These are phyloP conservation scores for Hippocampus kuda DNA, from an alignment of 2,797 vertebrate genomes.

Conservation along the genomic window DNA sequence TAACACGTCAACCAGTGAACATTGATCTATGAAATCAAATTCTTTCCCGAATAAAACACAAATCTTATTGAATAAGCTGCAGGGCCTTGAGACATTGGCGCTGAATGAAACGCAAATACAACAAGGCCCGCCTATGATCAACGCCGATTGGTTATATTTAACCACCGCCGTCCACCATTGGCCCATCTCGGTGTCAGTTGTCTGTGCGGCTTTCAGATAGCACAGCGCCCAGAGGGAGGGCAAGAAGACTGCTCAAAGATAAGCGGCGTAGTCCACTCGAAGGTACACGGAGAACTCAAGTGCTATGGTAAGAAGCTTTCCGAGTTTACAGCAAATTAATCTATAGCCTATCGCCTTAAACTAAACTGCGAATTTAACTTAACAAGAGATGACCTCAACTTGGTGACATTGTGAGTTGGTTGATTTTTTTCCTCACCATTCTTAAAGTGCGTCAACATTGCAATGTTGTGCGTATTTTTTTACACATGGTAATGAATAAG, in stretches of 20 bases:
- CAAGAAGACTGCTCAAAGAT: conserved; percentile 38
- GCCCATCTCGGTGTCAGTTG: conserved; percentile 26
- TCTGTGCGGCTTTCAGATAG: conserved; percentile 22
- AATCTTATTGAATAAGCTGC: conserved; percentile 1
- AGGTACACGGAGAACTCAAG: conserved; percentile 10
- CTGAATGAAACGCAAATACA: conserved; percentile 4
- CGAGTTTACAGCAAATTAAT: too few relatives aligned
- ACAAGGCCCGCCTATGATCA: conserved; percentile 14
- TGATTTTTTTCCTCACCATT: background rate
- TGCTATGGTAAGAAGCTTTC: conserved; percentile 50
- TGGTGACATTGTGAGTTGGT: conserved; percentile 12
- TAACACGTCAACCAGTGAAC: background rate
- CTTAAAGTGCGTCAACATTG: background rate
- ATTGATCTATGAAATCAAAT: background rate
- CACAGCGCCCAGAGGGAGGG: conserved; percentile 15
- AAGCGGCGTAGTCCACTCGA: conserved; percentile 20
- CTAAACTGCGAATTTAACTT: background rate
- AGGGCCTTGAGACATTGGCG: conserved; percentile 17
- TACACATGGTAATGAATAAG: conserved; percentile 1
- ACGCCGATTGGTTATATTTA: conserved; percentile 35
- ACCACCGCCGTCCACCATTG: conserved; percentile 24
- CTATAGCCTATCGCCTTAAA: background rate
- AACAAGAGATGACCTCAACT: conserved; percentile 25
- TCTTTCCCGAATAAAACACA: background rate
- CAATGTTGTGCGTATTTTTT: conserved; percentile 10